Percentiles rank a stretch among this genome's conserved stretches.
Conservation (phyloP, 2,888 invertebrate genomes). For the Tricholauxania praeusta region DNA sequence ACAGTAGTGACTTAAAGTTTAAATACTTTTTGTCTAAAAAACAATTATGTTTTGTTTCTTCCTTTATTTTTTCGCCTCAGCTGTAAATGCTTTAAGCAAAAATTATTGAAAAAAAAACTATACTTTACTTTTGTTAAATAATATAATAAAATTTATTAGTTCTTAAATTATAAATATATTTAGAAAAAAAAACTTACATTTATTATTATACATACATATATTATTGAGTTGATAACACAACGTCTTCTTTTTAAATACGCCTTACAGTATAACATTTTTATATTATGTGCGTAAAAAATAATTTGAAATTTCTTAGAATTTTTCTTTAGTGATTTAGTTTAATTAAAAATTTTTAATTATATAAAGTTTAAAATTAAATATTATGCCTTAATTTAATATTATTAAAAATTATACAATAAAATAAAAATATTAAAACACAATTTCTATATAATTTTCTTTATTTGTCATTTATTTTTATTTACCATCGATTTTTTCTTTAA, state of each 20-base stretch:
- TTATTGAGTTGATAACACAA: neutral
- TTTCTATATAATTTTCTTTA: neutral
- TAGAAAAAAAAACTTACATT: neutral
- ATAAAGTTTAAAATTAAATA: constrained; percentile 24
- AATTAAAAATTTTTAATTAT: constrained; percentile 28
- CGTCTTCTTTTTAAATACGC: neutral
- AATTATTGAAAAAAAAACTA: neutral
- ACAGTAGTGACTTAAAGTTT: neutral
- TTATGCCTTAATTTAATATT: constrained; percentile 28
- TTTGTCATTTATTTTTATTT: too few relatives aligned
- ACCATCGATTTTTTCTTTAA: too few relatives aligned
- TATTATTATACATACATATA: constrained; percentile 15
- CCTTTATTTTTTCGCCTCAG: too few relatives aligned
- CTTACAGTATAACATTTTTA: neutral
- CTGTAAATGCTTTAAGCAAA: too few relatives aligned
- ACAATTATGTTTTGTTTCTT: too few relatives aligned
- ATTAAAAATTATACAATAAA: constrained; percentile 26
- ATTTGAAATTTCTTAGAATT: constrained; percentile 8
- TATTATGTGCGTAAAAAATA: neutral
- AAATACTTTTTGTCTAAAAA: constrained; percentile 12
- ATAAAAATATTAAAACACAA: constrained; percentile 22
- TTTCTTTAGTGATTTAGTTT: constrained; percentile 29
- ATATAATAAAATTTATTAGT: too few relatives aligned
- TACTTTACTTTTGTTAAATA: too few relatives aligned
- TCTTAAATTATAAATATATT: neutral